These are phyloP conservation scores for Helarctos malayanus DNA, from an alignment of 2,797 vertebrate genomes.

Conservation along the genomic window DNA sequence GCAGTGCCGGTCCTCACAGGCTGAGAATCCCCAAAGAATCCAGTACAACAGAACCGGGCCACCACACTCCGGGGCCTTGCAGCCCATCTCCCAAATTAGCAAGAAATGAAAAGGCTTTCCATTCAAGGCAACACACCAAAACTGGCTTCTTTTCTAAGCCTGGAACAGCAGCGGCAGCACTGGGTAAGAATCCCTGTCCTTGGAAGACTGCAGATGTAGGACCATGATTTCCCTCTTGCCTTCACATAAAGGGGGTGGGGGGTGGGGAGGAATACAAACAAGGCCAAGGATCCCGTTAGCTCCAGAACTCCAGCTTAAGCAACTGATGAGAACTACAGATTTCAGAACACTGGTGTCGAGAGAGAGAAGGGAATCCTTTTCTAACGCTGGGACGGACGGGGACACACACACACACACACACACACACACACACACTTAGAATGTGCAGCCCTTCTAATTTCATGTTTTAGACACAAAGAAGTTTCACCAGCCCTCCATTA, in stretches of 20 bases:
- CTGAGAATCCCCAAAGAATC: not conserved
- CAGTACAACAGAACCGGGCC: not conserved
- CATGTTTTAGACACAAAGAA: conserved; percentile 46
- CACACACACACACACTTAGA: not conserved
- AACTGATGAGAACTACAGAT: not conserved
- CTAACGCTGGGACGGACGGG: not conserved
- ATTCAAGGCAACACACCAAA: not conserved
- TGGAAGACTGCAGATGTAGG: not conserved
- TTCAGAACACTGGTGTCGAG: not conserved
- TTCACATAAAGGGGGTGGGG: not conserved
- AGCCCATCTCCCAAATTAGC: conserved; percentile 17
- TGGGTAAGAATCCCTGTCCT: not conserved
- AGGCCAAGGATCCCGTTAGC: not conserved
- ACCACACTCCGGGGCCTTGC: not conserved
- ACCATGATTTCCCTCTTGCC: not conserved
- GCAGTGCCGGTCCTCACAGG: not conserved
- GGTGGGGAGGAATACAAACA: not conserved
- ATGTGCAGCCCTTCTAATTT: not conserved
- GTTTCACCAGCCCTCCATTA: not conserved
- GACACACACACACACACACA: too few species aligned
- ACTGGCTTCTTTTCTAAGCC: not conserved
- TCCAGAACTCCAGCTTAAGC: not conserved
- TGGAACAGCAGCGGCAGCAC: not conserved
- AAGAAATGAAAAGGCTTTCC: not conserved
- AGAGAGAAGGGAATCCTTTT: not conserved